Conservation (phyloP, 2,888 invertebrate genomes). For the Silvanus unidentatus region DNA sequence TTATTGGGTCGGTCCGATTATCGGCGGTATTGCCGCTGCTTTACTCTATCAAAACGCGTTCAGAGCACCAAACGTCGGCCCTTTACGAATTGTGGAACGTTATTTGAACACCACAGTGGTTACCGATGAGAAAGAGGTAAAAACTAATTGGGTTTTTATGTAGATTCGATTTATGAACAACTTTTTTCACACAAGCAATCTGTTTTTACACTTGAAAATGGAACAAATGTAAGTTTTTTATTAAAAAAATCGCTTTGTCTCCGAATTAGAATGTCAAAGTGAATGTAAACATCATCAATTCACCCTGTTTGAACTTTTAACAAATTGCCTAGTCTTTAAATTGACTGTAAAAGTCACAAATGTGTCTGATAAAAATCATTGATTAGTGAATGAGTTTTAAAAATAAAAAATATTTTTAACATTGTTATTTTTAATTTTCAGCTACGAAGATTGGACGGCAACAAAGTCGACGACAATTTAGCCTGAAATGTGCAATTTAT, state of each 20-base stretch:
- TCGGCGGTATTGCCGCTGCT: conserved; percentile 73
- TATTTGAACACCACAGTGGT: conserved; percentile 49
- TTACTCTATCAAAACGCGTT: conserved; percentile 68
- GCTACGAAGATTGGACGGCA: conserved; percentile 1
- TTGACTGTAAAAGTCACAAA: too few species aligned
- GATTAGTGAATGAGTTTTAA: too few species aligned
- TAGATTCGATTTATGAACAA: too few species aligned
- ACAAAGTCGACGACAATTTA: not conserved
- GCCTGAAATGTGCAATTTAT: not conserved
- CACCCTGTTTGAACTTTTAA: too few species aligned
- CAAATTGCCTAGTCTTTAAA: too few species aligned
- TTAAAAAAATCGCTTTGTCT: too few species aligned
- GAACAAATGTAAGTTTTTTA: not conserved
- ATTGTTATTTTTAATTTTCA: conserved; percentile 1
- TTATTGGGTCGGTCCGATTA: conserved; percentile 84
- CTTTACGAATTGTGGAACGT: conserved; percentile 46
- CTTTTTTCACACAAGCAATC: too few species aligned
- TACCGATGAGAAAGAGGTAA: conserved; percentile 66
- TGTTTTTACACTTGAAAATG: conserved; percentile 1
- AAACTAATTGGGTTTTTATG: too few species aligned
- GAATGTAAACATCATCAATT: too few species aligned
- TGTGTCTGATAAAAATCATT: too few species aligned
- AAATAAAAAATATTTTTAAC: not conserved
- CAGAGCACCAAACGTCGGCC: conserved; percentile 46
- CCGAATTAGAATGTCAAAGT: too few species aligned